Percentiles rank a stretch among this genome's conserved stretches.
Evolutionary conservation across 2,888 invertebrate species (phyloP).

Genomic region (Diarsia brunnea): DNA sequence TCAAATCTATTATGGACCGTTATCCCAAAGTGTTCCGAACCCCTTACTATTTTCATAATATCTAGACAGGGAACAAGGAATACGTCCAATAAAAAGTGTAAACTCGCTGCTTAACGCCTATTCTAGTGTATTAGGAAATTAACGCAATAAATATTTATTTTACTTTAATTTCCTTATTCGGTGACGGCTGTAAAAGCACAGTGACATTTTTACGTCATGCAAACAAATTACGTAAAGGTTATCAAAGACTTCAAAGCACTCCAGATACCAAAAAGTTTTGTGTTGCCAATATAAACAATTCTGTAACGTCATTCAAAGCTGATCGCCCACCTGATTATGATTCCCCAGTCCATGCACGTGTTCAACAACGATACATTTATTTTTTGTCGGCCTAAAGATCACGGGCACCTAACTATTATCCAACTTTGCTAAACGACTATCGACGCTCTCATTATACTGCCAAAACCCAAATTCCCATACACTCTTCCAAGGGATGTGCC

Average conservation of each 20-base stretch:
- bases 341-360: constrained; percentile 85
- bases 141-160: too few relatives aligned
- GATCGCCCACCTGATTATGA: constrained; percentile 85
- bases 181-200: constrained; percentile 1
- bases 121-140: neutral
- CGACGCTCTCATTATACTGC: constrained; percentile 70
- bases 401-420: constrained; percentile 74
- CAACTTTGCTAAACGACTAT: constrained; percentile 75
- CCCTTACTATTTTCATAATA: too few relatives aligned
- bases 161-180: constrained; percentile 13
- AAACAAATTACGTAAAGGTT: constrained; percentile 32
- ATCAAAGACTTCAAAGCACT: constrained; percentile 29
- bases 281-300: constrained; percentile 75
- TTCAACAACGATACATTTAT: constrained; percentile 84
- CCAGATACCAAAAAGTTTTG: constrained; percentile 63
- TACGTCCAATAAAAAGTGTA: neutral
- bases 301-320: constrained; percentile 72
- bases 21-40: too few relatives aligned
- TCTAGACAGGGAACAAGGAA: neutral
- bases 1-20: neutral
- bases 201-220: constrained; percentile 21
- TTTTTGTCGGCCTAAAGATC: constrained; percentile 80
- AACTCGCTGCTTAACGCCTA: neutral
- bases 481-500: constrained; percentile 63
- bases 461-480: constrained; percentile 74